Evolutionary conservation across 2,888 invertebrate genomes (phyloP), one percentile per base, ranked within the genome.

Genomic region (Polydrusus tereticollis): DNA sequence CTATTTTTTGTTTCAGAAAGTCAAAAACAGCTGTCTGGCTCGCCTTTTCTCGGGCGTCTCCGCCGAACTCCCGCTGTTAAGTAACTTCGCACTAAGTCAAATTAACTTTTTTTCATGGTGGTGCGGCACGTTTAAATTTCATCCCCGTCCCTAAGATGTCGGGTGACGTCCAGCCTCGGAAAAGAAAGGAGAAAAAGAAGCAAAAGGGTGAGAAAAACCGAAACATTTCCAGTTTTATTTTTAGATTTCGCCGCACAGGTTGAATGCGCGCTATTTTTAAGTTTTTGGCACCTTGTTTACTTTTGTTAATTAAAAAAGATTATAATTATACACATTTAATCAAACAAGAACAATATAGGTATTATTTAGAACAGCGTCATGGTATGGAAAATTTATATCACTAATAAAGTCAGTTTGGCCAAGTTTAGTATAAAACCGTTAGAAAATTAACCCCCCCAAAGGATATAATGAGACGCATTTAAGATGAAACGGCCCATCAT

Each of bases 101-200:
- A 33, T 21, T 36, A 36, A 36, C 8, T 52, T 55, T 69, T 66
- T 69, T 73, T 21, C 62, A 73, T 73, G 73, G 69, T 74, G 74
- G 71, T 74, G 62, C 45, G 33, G 16, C 55, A 38, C 38, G n/a
- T 33, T 18, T 76, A 72, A 52, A 41, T 36, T 59, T 14, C 45
- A 76, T 58, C 76, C 75, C 75, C 70, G 68, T 73, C 69, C 59
- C 80, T 86, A 89, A 85, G 86, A 94, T 95, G 95, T 94, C 94
- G 85, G 94, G 94, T 80, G 94, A 95, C 87, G 92, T 93, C 80
- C 94, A 94, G 86, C 93, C 94, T 83, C 91, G 93, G 83, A 94
- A 93, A 87, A 92, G 94, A 80, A 94, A 93, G 87, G 94, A 94
- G 85, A 95, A 94, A 86, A 90, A 90, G 85, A 91, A 90, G 84